Evolutionary conservation across 2,797 vertebrate species (phyloP), one percentile per base, ranked within the genome.

Genomic region (Neosilurus hyrtlii): DNA sequence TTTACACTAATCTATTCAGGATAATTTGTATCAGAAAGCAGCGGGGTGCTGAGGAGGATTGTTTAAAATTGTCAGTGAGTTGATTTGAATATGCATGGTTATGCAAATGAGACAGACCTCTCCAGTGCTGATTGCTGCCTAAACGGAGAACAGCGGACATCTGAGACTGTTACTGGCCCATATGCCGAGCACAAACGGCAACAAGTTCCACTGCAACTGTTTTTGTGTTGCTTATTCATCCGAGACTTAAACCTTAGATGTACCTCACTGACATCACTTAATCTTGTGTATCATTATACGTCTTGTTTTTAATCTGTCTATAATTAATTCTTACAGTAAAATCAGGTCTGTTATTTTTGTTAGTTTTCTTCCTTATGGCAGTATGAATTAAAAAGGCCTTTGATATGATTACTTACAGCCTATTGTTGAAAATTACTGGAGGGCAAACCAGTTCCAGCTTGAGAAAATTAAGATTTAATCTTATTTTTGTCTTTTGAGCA

Each of bases 71-170:
- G 57, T 77, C 62, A 65, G 87, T 66, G 84, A 87, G 84, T 59
- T 83, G 73, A 79, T 83, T 83, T 88, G 82, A 88, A 88, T 87
- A 88, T 87, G 86, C 82, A 88, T 88, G 84, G 52, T 11, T 82
- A 87, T 87, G 86, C 68, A 86, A 78, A 88, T 83, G 22, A 75
- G 65, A 43, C 86, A 59, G 83, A 78, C 84, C 70, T 83, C 84
- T 84, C 71, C 63, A 81, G 18, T 84, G 74, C 82, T 83, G 84
- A 88, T 87, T 83, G 83, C 81, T 83, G 87, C 63, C 62, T 88
- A 85, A 85, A 86, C 67, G 78, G 87, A 73, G 52, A 77, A 52
- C 70, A 43, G 73, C 71, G 76, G 86, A 83, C 86, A 83, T 88
- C 83, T 68, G 84, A 84, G 80, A 62, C 67, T 37, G 68, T 71